Conservation (phyloP, 2,888 invertebrate species). For the Leptinotarsa juncta region DNA sequence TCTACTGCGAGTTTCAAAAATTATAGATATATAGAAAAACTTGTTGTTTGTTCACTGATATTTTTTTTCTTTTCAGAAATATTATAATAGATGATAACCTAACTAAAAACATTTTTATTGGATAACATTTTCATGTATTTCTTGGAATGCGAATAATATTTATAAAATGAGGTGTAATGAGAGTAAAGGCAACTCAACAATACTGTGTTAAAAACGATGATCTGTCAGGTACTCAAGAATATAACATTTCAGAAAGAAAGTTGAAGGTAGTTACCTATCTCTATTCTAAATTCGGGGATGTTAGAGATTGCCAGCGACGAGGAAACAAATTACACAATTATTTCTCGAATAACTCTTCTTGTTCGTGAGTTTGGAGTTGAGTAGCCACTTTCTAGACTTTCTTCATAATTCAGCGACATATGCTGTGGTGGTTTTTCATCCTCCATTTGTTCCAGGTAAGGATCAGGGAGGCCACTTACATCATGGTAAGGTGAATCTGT, state of each 20-base stretch:
- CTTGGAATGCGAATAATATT: constrained; percentile 3
- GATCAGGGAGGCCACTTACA: constrained; percentile 91
- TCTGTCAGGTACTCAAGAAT: constrained; percentile 55
- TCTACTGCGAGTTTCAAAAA: too few relatives aligned
- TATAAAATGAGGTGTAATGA: constrained; percentile 17
- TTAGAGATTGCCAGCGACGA: constrained; percentile 21
- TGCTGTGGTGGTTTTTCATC: constrained; percentile 89
- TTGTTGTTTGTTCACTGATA: too few relatives aligned
- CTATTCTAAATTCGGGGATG: constrained; percentile 23
- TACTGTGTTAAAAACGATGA: constrained; percentile 36
- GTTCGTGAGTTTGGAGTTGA: constrained; percentile 94
- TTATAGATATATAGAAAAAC: too few relatives aligned
- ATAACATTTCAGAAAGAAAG: constrained; percentile 41
- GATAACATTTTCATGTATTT: not conserved
- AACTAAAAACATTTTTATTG: not conserved
- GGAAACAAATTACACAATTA: constrained; percentile 79
- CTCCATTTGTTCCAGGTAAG: constrained; percentile 83
- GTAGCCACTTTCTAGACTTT: constrained; percentile 92
- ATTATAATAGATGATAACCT: too few relatives aligned
- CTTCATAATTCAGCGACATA: constrained; percentile 91
- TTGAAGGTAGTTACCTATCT: constrained; percentile 22
- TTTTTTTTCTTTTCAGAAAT: too few relatives aligned
- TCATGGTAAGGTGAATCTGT: constrained; percentile 94
- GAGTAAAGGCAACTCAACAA: constrained; percentile 37
- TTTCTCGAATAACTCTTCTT: constrained; percentile 92